Percentiles rank a stretch among this genome's conserved stretches.
phyloP scores from a whole-genome alignment of 2,888 invertebrate genomes.

The Himalopsyche kuldschensis region DNA sequence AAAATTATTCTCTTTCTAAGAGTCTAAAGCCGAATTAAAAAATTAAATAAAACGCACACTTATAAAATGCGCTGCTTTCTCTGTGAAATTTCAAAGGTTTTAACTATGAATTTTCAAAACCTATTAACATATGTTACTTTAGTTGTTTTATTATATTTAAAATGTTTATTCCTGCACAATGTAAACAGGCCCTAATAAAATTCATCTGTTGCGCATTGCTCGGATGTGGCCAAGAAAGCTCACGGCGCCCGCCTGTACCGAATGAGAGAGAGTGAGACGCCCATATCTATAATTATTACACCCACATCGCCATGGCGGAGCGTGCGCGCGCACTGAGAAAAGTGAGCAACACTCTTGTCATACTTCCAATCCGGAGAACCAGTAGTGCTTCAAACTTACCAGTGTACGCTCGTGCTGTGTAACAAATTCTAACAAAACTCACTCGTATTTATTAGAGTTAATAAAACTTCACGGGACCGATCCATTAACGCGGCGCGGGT shows the following conservation, averaged over 20 bases:
- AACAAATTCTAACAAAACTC: slow-evolving; percentile 55
- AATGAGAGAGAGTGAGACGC: slow-evolving; percentile 48
- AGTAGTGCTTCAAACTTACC: slow-evolving; percentile 28
- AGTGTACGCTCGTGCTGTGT: slow-evolving; percentile 51
- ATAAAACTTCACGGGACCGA: slow-evolving; percentile 15
- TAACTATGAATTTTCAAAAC: too few relatives aligned
- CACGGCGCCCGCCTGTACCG: slow-evolving; percentile 18
- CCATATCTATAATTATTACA: slow-evolving; percentile 52
- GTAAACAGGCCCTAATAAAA: slow-evolving; percentile 4
- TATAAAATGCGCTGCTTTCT: too few relatives aligned
- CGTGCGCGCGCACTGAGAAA: slow-evolving; percentile 54
- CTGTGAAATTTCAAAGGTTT: too few relatives aligned
- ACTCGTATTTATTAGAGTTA: slow-evolving; percentile 24
- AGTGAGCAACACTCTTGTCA: neutral
- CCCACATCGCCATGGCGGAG: slow-evolving; percentile 47
- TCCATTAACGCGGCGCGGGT: slow-evolving; percentile 22
- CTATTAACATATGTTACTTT: too few relatives aligned
- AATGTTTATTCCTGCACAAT: neutral
- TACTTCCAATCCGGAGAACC: slow-evolving; percentile 10
- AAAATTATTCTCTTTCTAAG: too few relatives aligned
- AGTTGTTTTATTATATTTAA: too few relatives aligned
- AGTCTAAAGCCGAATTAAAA: too few relatives aligned
- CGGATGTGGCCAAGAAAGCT: neutral
- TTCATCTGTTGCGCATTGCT: slow-evolving; percentile 22
- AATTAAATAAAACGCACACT: too few relatives aligned